phyloP scores from a whole-genome alignment of 1,140 invertebrate genomes.

The Linepithema humile region DNA sequence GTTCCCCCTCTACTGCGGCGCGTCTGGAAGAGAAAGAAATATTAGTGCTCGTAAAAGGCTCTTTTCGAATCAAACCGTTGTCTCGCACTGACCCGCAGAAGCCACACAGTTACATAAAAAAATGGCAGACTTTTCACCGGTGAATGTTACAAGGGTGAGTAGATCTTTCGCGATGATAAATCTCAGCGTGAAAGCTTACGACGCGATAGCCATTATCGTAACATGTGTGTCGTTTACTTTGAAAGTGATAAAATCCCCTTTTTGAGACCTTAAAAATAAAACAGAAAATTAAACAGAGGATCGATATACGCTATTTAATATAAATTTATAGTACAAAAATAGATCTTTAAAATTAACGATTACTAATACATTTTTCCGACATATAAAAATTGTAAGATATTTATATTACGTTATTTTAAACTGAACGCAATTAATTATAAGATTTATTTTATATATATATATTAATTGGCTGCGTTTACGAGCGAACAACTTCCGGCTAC shows the following conservation, averaged over 20 bases:
- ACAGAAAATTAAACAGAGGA: not conserved
- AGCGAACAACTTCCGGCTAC: not conserved
- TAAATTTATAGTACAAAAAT: not conserved
- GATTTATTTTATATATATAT: not conserved
- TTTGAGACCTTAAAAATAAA: not conserved
- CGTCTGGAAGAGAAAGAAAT: constrained; percentile 17
- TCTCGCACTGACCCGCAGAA: not conserved
- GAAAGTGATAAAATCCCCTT: not conserved
- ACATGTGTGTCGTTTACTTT: not conserved
- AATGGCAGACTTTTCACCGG: not conserved
- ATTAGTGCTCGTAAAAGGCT: constrained; percentile 34
- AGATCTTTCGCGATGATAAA: constrained; percentile 17
- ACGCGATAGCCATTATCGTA: not conserved
- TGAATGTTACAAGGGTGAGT: not conserved
- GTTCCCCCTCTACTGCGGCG: not conserved
- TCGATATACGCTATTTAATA: not conserved
- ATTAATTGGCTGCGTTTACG: not conserved
- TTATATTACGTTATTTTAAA: not conserved
- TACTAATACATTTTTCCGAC: not conserved
- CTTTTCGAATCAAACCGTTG: constrained; percentile 2
- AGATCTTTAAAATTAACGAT: constrained; percentile 4
- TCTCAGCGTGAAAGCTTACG: not conserved
- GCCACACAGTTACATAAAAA: not conserved
- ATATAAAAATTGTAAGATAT: not conserved
- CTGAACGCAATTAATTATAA: not conserved